Base-by-base conservation (phyloP, 30 jellyfish, hydroid and myxozoan species). In the Catostylus mosaicus region DNA sequence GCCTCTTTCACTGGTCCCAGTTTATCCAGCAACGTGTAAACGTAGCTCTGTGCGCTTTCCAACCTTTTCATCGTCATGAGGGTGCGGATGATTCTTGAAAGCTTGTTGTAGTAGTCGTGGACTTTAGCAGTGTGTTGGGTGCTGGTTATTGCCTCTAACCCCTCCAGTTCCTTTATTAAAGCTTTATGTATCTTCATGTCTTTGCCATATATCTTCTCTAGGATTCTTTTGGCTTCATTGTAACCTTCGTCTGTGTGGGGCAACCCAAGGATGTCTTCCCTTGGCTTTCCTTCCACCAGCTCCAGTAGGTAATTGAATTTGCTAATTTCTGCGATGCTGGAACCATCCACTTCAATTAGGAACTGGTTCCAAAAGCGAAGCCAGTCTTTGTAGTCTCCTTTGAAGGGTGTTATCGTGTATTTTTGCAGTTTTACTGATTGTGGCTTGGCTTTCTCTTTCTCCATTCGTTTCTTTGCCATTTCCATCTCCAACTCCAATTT, bases 311-410 rank as follows among this genome's bases (percentile, higher is more conserved):
- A 88, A 48, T 70, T 88, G 64, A 88, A 86, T 33, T 66, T 86
- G 74, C 97, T 81, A 54, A 88, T 82, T 30, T 88, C 93, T 88
- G 94, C 70, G 5, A 78, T 69, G 73, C 73, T 73, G 59, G 90
- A 68, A 0, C 81, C 65, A 40, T 88, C 84, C 10, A 80, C 90
- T 48, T 80, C 91, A 19, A 88, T 47, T 33, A 83, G 18, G 78
- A 70, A 72, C 61, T 88, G 95, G 73, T 73, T 79, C 95, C 90
- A 80, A 73, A 88, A 79, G 52, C 91, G 86, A 59, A 86, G 62
- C 96, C 91, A 86, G 75, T 86, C 96, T 62, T 75, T 86, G 70
- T 75, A 54, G 59, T 75, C 91, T 47, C 96, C 96, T 45, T 66
- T 77, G 78, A 86, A 86, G 45, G 87, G 87, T 22, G 91, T 75